Evolutionary conservation across 2,113 vertebrate genomes (phyloP), one percentile per base, ranked within the genome.

Genomic region (Lophius piscatorius): DNA sequence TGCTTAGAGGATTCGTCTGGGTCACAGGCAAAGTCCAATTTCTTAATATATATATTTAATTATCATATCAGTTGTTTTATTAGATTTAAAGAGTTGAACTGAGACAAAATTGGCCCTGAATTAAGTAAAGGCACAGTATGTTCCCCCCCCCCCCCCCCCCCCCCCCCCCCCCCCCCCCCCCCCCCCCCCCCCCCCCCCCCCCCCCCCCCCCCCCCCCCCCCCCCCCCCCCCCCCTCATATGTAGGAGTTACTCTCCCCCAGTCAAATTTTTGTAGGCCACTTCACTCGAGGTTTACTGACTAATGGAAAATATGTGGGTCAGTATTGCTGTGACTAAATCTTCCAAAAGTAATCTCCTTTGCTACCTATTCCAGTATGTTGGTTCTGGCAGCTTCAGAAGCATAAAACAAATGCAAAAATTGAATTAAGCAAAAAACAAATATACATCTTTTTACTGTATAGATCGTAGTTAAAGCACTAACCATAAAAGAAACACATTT

Each of bases 1-100:
- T 91, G 0, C 88, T 96, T 41, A 85, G 94, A 9, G 95, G 95
- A 80, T 96, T 94, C 89, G 90, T 91, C 41, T 96, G 95, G 95
- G 92, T 92, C 77, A 94, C 94, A 6, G 88, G 88, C 78, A 88
- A 78, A 72, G 70, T 80, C 47, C 16, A 41, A 21, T n/a, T 55
- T 54, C 65, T 55, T 69, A 0, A 55, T 21, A 13, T 65, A 61
- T 65, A 21, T 34, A 22, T 52, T 68, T 3, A 11, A 24, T 49
- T 23, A 22, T 36, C 16, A 2, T 36, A 23, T 38, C n/a, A 26
- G 9, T 0, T 9, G 13, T 59, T 48, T 42, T 5, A 14, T 38
- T 57, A 3, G 2, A 22, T 18, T 36, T 34, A 22, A 22, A 33
- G 11, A 42, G 24, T 1, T 59, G 9, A 41, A 0, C 8, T 62